Evolutionary conservation across 1,140 invertebrate species (phyloP), one percentile per base, ranked within the genome.

Genomic region (Diuraphis noxia): DNA sequence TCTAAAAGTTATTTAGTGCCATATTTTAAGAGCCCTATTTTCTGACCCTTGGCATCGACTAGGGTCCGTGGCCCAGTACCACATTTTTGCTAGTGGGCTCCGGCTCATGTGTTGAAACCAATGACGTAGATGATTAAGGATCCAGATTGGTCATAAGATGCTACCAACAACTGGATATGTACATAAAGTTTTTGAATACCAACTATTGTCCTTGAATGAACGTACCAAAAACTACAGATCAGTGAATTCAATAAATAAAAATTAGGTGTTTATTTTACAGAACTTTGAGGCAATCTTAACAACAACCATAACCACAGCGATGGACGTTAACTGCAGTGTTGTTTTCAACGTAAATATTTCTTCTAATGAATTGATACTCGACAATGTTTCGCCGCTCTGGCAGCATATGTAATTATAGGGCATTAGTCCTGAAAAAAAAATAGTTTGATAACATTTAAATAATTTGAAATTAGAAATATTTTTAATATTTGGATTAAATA

Each of bases 331-430:
- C 38, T 91, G 89, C 17, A 91, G 0, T 46, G 89, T 91, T 10
- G 77, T 91, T 81, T 91, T 91, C 3, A 91, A 82, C 5, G 89
- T 49, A 91, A 91, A 91, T 41, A 91, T 91, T 91, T 91, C 89
- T 10, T 91, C 89, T 1, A 91, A 81, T 0, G 89, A 91, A 38
- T 81, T 46, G 7, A 82, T 91, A 52, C 13, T 91, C 0, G 89
- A 91, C 30, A 91, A 49, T 1, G 77, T 91, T 38, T 91, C 8
- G 1, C 89, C 89, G 17, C 89, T 91, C 43, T 91, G 89, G 8
- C 89, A 91, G 23, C 89, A 91, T 81, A 91, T 81, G 81, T 91
- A 91, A 91, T 91, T 91, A 36, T 91, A 91, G 21, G 89, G 89
- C 89, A 91, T 91, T 10, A 91, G 40, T 10, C 89, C 89, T 91